A percentile compares a stretch with the other conserved stretches of the same genome.
Conservation (phyloP, 64 coral and sea anemone genomes). For the Trachythela sp. region DNA sequence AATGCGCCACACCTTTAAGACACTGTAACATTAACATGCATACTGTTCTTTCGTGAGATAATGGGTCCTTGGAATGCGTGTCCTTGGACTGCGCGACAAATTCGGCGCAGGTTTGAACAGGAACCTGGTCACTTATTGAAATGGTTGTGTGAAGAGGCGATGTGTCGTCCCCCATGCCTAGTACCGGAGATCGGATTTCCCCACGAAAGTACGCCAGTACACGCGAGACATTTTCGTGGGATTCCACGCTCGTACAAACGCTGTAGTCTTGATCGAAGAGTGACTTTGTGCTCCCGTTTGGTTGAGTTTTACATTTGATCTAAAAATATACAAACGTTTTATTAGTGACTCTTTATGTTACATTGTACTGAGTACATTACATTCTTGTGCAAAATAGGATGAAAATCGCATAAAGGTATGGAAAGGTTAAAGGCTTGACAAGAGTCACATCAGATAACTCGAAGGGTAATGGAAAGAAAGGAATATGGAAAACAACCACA, state of each 20-base stretch:
- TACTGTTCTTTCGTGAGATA: neutral
- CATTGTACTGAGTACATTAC: too few species aligned
- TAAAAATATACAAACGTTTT: neutral
- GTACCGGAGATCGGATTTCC: neutral
- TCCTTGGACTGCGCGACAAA: neutral
- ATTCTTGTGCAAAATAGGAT: too few species aligned
- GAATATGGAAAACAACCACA: too few species aligned
- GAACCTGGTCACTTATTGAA: conserved; percentile 8
- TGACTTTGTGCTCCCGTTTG: neutral
- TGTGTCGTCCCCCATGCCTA: neutral
- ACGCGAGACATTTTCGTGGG: conserved; percentile 8
- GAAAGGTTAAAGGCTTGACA: too few species aligned
- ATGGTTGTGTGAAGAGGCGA: neutral
- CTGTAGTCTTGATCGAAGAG: conserved; percentile 4
- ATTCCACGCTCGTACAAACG: neutral
- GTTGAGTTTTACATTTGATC: neutral
- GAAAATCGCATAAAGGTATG: too few species aligned
- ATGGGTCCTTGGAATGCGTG: neutral
- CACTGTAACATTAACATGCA: neutral
- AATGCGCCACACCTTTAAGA: neutral
- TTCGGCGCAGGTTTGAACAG: neutral
- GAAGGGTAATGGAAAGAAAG: too few species aligned
- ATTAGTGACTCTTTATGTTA: too few species aligned
- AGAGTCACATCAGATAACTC: too few species aligned
- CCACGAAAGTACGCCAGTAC: conserved; percentile 6